phyloP scores from a whole-genome alignment of 2,113 vertebrate species.

The Chloropsis cyanopogon region DNA sequence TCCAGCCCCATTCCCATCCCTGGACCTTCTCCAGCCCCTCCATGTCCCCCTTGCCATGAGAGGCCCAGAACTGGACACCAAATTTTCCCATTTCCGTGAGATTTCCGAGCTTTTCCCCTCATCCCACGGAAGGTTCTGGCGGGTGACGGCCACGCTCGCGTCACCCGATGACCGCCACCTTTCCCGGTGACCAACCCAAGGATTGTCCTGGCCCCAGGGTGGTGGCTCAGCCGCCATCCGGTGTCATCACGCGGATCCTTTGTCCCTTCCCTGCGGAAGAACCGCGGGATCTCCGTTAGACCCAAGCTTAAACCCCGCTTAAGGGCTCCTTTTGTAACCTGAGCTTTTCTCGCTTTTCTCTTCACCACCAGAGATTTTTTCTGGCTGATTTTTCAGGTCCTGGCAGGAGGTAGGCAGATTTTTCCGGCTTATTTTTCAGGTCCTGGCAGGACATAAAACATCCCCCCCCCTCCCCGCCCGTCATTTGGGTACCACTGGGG shows the following conservation, averaged over 20 bases:
- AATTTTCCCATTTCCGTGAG: neutral
- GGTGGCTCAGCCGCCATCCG: neutral
- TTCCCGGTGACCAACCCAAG: neutral
- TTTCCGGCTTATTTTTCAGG: neutral
- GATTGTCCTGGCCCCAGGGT: neutral
- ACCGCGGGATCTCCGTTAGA: neutral
- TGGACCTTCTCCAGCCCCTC: neutral
- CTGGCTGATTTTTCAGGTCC: neutral
- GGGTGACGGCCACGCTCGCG: neutral
- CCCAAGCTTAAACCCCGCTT: neutral
- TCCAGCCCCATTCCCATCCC: fast-evolving
- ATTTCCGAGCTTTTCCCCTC: neutral
- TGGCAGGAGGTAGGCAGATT: neutral
- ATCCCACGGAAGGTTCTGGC: neutral
- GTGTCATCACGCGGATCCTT: neutral
- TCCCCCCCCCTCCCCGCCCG: neutral
- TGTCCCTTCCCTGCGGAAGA: neutral
- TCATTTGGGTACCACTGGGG: neutral
- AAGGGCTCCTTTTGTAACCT: neutral
- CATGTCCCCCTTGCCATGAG: fast-evolving
- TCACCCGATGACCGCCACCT: neutral
- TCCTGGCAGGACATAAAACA: neutral
- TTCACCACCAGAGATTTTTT: neutral
- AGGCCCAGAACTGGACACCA: fast-evolving
- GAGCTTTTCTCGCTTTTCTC: neutral